phyloP scores from a whole-genome alignment of 1,140 invertebrate species.

The Drosophila baimaii region DNA sequence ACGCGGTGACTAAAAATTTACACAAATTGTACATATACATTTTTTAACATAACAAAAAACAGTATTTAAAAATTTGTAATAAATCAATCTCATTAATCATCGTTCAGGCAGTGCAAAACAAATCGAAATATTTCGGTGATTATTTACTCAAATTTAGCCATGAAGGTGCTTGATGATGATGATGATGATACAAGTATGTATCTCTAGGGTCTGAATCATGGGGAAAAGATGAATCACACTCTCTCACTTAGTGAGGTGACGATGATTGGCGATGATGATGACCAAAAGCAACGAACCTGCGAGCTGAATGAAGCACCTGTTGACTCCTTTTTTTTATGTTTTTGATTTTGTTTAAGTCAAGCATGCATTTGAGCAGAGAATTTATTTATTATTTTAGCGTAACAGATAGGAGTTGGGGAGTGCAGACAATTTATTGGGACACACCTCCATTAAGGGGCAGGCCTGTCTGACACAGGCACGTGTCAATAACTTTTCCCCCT shows the following conservation, averaged over 20 bases:
- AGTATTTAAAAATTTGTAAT: neutral
- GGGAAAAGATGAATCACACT: slow-evolving; percentile 10
- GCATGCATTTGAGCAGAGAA: slow-evolving; percentile 43
- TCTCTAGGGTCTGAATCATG: slow-evolving; percentile 31
- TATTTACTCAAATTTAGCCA: neutral
- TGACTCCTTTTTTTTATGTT: slow-evolving; percentile 51
- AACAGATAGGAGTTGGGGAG: slow-evolving; percentile 1
- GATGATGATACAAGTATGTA: no score
- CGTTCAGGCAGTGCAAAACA: neutral
- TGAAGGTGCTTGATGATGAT: slow-evolving; percentile 9
- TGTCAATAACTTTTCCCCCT: slow-evolving; percentile 45
- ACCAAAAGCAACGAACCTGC: slow-evolving; percentile 59
- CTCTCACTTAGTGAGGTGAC: neutral
- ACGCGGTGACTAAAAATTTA: neutral
- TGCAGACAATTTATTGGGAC: slow-evolving; percentile 21
- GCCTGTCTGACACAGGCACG: slow-evolving; percentile 30
- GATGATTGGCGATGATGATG: neutral
- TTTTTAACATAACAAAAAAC: neutral
- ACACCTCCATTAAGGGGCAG: slow-evolving; percentile 27
- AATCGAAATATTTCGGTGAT: slow-evolving; percentile 9
- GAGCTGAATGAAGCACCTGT: slow-evolving; percentile 72
- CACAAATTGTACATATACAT: neutral
- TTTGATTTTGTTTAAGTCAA: slow-evolving; percentile 8
- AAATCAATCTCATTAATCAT: slow-evolving; percentile 4
- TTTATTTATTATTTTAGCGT: slow-evolving; percentile 45